Evolutionary conservation across 2,113 vertebrate genomes (phyloP), one percentile per base, ranked within the genome.

Genomic region (Thinocorus orbignyianus): DNA sequence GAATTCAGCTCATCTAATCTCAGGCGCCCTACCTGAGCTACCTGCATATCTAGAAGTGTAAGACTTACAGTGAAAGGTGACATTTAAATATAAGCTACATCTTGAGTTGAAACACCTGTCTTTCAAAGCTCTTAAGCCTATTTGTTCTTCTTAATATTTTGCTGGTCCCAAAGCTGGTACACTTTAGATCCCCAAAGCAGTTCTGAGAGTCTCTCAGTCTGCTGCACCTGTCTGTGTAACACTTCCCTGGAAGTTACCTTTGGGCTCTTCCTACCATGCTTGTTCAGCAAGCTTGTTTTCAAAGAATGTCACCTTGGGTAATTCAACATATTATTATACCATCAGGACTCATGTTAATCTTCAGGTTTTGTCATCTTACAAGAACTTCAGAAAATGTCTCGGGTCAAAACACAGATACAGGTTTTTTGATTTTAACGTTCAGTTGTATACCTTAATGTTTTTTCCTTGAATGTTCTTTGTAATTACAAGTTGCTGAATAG

Each of bases 401-500:
- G 0, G 17, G 16, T 69, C 70, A 76, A 22, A 81, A 72, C 39
- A 77, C 7, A 91, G 55, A 26, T 8, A n/a, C 9, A 18, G 9
- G 1, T 1, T 14, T 54, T 20, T 0, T 4, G 10, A 18, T n/a
- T 46, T 89, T 52, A 3, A 15, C 15, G 10, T 65, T 24, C 70
- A 28, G 42, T 42, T 74, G 4, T 46, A 1, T 52, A 33, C 23
- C 25, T 81, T n/a, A 55, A 68, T 79, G 42, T 4, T 74, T 85
- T 79, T 64, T 30, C 13, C 33, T 83, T 73, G 17, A 58, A 41
- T 4, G 3, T 46, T n/a, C 33, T 70, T 82, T 85, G 48, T 35
- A 65, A 58, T 70, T 71, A 55, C 41, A 35, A 87, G 8, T 22
- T 93, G 89, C 76, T 95, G 68, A 64, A 84, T 77, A 97, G 33